Base-by-base conservation (phyloP, 2,113 vertebrate genomes). In the Callorhinus ursinus region DNA sequence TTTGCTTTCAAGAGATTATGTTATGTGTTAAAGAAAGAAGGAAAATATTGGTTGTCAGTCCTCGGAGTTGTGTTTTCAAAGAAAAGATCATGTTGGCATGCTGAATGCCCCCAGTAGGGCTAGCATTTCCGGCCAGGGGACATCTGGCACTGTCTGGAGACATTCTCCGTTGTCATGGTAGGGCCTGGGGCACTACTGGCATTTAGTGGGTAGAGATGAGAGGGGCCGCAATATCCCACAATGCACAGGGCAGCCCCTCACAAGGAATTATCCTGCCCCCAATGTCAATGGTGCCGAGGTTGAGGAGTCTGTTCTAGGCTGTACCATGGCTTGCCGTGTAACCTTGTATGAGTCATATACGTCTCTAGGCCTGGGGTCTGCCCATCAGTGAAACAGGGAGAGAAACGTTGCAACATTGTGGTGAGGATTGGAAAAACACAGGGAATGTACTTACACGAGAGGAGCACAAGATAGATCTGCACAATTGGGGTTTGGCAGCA, bases 251-350 rank as follows among this genome's bases (percentile, higher is more conserved):
- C 10, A 1, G 57, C 26, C 46, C 33, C 1, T n/a, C 63, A 33
- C 8, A 36, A 57, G 71, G 51, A 26, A 36, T 0, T 1, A 7
- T 31, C 53, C n/a, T 0, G 1, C 15, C 15, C 12, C 4, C 3
- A 12, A 26, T 7, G 28, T 36, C 63, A 26, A 1, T 31, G 28
- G 42, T 61, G 46, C 31, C 0, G 2, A 46, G 65, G 10, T 8
- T 5, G 67, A 49, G 15, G 53, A 33, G 31, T 3, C 26, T 19
- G 31, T 53, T 28, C 21, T 31, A 59, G 59, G 36, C 53, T 19
- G 31, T 0, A 46, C 22, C 21, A 0, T 0, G 26, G 26, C 53
- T 65, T 22, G 22, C 86, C 31, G 24, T 36, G 36, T 51, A 59
- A 36, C 74, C 6, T 59, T 28, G 59, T 49, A 9, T 3, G 55